Percentiles rank a stretch among this genome's conserved stretches.
phyloP scores from a whole-genome alignment of 2,888 invertebrate species.

The Graphium colonna region DNA sequence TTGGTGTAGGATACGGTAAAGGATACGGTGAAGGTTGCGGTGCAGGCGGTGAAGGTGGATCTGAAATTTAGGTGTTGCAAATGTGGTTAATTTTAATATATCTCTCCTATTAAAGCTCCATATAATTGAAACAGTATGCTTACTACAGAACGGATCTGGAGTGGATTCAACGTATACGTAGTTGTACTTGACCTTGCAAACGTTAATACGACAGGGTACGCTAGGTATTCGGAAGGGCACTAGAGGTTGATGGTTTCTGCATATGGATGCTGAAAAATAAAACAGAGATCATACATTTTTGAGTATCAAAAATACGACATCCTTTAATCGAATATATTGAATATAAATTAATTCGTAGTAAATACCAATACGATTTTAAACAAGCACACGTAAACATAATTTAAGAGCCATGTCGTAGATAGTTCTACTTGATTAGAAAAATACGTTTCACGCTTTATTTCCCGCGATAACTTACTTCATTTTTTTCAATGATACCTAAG shows the following conservation, averaged over 20 bases:
- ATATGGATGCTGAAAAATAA: constrained; percentile 46
- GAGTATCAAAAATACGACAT: too few relatives aligned
- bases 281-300: constrained; percentile 1
- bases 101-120: too few relatives aligned
- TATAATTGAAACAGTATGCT: too few relatives aligned
- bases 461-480: constrained; percentile 7
- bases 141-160: constrained; percentile 33
- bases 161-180: constrained; percentile 53
- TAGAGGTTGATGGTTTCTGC: constrained; percentile 43
- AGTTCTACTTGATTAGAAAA: constrained; percentile 15
- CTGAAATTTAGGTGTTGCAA: not conserved
- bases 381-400: not conserved
- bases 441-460: constrained; percentile 13
- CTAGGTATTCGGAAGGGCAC: constrained; percentile 47
- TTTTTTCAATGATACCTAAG: constrained; percentile 11
- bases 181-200: constrained; percentile 60
- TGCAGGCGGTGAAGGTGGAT: not conserved
- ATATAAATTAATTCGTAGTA: not conserved
- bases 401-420: not conserved
- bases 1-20: too few relatives aligned
- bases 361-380: not conserved
- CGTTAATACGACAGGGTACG: constrained; percentile 42
- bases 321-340: not conserved
- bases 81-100: too few relatives aligned
- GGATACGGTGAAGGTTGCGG: too few relatives aligned